These are phyloP conservation scores for Stratiolaelaps scimitus DNA, from an alignment of 1,140 invertebrate species.

Conservation along the genomic window DNA sequence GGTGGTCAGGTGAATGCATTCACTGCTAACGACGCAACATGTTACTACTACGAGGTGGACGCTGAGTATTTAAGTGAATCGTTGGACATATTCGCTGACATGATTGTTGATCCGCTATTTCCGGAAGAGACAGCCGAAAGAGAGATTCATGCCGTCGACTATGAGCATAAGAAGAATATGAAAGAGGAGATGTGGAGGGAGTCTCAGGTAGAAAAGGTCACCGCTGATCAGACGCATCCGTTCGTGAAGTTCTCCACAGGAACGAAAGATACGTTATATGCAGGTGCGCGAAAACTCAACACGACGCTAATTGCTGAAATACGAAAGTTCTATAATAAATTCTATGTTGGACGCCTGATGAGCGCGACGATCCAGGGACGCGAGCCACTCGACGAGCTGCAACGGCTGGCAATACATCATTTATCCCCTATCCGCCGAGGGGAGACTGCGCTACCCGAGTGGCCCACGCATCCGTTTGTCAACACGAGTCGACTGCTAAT, in stretches of 20 bases:
- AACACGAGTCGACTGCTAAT: not conserved
- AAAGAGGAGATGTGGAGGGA: slow-evolving; percentile 72
- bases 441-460: slow-evolving; percentile 54
- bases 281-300: slow-evolving; percentile 60
- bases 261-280: slow-evolving; percentile 63
- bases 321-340: slow-evolving; percentile 74
- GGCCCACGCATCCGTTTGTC: slow-evolving; percentile 67
- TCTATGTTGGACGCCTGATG: slow-evolving; percentile 93
- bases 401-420: slow-evolving; percentile 58
- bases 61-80: slow-evolving; percentile 62
- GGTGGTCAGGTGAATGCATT: slow-evolving; percentile 77
- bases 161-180: slow-evolving; percentile 88
- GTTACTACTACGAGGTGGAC: slow-evolving; percentile 86
- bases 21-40: slow-evolving; percentile 76
- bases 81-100: slow-evolving; percentile 82
- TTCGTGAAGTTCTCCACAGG: slow-evolving; percentile 85
- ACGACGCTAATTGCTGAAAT: slow-evolving; percentile 68
- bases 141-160: slow-evolving; percentile 89
- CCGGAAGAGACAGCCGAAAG: slow-evolving; percentile 74
- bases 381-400: slow-evolving; percentile 60
- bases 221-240: slow-evolving; percentile 59
- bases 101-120: slow-evolving; percentile 82
- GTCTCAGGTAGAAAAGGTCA: slow-evolving; percentile 70
- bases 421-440: slow-evolving; percentile 69
- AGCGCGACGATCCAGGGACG: slow-evolving; percentile 62